A percentile compares a stretch with the other conserved stretches of the same genome.
Evolutionary conservation across 2,113 vertebrate species (phyloP).

Genomic region (Tor tambroides): DNA sequence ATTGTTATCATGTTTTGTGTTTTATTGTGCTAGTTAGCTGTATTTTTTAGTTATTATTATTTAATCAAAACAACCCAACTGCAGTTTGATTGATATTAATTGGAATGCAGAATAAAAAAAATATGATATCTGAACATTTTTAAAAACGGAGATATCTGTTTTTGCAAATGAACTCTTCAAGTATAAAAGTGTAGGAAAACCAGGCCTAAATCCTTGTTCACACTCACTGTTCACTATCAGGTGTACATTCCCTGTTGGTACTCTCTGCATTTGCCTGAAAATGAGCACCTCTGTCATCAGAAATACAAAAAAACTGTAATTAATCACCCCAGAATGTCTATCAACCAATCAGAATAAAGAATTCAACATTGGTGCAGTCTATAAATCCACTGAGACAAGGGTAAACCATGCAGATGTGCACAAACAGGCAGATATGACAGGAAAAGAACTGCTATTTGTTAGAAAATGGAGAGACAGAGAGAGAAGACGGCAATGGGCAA

Average conservation of each 20-base stretch:
- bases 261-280: no score
- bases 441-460: neutral
- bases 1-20: no score
- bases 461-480: neutral
- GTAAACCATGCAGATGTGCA: neutral
- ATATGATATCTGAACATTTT: no score
- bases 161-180: no score
- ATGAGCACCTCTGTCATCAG: neutral
- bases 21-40: no score
- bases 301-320: no score
- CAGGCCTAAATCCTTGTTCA: neutral
- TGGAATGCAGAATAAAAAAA: no score
- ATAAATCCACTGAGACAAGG: neutral
- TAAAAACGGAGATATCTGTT: no score
- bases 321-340: neutral
- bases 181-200: neutral
- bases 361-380: neutral
- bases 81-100: no score
- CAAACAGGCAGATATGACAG: neutral
- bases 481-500: neutral
- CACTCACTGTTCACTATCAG: neutral
- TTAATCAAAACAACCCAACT: no score
- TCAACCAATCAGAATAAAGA: neutral
- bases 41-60: no score
- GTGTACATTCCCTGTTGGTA: no score